Evolutionary conservation across 2,888 invertebrate species (phyloP).

Genomic region (Callyntrura sp.): DNA sequence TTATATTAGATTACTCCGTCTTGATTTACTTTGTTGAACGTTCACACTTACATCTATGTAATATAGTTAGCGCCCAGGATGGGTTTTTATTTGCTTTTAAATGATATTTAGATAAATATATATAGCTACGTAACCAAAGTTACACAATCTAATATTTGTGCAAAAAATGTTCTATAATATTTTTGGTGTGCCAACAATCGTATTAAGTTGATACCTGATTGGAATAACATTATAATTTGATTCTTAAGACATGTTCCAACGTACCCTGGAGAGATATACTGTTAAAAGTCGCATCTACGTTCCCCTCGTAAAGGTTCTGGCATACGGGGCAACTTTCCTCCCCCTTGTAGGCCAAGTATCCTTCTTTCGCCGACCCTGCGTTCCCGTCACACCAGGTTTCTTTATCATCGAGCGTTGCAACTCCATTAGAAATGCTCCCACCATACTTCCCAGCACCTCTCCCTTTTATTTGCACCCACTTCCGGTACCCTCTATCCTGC

Average conservation of each 20-base stretch:
- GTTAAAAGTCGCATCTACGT: constrained; percentile 1
- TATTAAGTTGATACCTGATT: background rate
- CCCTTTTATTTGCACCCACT: too few relatives aligned
- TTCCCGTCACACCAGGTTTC: constrained; percentile 22
- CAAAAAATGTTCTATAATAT: too few relatives aligned
- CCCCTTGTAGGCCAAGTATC: constrained; percentile 8
- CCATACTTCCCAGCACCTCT: background rate
- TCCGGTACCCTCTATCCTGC: too few relatives aligned
- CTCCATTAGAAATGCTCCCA: background rate
- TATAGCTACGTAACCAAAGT: too few relatives aligned
- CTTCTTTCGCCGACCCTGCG: background rate
- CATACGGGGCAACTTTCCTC: background rate
- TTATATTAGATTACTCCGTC: too few relatives aligned
- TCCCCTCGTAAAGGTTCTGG: background rate
- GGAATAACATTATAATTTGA: background rate
- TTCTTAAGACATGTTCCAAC: background rate
- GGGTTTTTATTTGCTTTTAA: too few relatives aligned
- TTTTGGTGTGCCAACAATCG: too few relatives aligned
- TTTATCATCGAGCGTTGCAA: constrained; percentile 21
- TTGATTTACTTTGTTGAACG: too few relatives aligned
- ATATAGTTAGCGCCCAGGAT: too few relatives aligned
- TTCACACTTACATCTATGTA: too few relatives aligned
- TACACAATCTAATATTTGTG: too few relatives aligned
- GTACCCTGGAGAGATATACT: background rate
- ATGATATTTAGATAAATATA: too few relatives aligned